These are phyloP conservation scores for Cataglyphis altisquamis DNA, from an alignment of 2,888 invertebrate species.

Conservation along the genomic window DNA sequence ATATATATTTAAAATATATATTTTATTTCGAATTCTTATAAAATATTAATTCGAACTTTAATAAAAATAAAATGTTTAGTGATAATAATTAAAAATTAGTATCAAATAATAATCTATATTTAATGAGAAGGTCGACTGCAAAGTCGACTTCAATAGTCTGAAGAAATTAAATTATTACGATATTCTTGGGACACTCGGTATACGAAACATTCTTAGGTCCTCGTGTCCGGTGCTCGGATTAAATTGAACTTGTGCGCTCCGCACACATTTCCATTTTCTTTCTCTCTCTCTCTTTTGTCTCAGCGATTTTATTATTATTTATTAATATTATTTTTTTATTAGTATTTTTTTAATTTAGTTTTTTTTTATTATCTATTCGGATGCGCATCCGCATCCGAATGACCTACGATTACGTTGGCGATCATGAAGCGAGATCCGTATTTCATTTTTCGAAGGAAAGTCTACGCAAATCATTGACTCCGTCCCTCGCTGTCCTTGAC, in stretches of 20 bases:
- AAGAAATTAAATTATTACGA: not conserved
- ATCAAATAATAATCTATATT: not conserved
- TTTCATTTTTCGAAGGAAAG: slow-evolving; percentile 64
- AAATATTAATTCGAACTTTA: not conserved
- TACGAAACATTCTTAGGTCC: slow-evolving; percentile 27
- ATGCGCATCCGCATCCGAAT: not conserved
- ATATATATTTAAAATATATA: not conserved
- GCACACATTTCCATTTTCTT: slow-evolving; percentile 23
- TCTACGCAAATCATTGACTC: slow-evolving; percentile 74
- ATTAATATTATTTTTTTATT: not conserved
- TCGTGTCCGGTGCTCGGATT: slow-evolving; percentile 43
- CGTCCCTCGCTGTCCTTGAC: slow-evolving; percentile 82
- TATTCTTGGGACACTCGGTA: slow-evolving; percentile 34
- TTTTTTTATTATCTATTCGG: too few species aligned
- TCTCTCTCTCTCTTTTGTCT: not conserved
- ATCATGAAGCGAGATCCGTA: slow-evolving; percentile 32
- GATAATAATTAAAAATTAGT: not conserved
- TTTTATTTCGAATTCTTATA: not conserved
- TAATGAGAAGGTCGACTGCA: not conserved
- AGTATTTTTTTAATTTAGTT: not conserved
- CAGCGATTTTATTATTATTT: not conserved
- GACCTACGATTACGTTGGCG: slow-evolving; percentile 7
- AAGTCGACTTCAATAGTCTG: not conserved
- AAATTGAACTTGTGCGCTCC: slow-evolving; percentile 41
- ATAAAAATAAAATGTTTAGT: not conserved